Evolutionary conservation across 2,113 vertebrate genomes (phyloP).

Genomic region (Pholis gunnellus): DNA sequence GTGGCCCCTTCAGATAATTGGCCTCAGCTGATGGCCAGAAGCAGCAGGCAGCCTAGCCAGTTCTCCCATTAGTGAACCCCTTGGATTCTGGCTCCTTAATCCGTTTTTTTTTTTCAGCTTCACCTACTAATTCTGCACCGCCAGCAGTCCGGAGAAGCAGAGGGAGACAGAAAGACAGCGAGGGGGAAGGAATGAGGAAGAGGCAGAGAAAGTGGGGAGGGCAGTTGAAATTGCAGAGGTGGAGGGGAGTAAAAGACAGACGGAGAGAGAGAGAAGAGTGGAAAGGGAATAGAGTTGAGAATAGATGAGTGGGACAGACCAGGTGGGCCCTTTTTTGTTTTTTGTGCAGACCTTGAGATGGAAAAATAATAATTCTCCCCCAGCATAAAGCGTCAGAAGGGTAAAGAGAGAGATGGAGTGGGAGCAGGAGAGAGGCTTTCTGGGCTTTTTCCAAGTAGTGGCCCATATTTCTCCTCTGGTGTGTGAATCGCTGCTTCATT

Average conservation of each 20-base stretch:
- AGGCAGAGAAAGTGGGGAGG: slow-evolving; percentile 5
- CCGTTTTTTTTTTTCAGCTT: slow-evolving; percentile 51
- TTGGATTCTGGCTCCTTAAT: slow-evolving; percentile 67
- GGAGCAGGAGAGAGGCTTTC: slow-evolving; percentile 47
- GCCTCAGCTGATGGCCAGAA: slow-evolving; percentile 70
- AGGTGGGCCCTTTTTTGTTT: slow-evolving; percentile 23
- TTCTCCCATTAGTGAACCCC: slow-evolving; percentile 60
- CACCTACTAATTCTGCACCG: slow-evolving; percentile 69
- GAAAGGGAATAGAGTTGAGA: slow-evolving; percentile 32
- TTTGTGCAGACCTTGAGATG: slow-evolving; percentile 53
- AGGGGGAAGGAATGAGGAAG: background rate
- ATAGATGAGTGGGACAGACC: slow-evolving; percentile 36
- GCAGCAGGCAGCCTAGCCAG: slow-evolving; percentile 54
- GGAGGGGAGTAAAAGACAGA: slow-evolving; percentile 35
- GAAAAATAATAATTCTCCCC: slow-evolving; percentile 74
- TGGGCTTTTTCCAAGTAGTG: slow-evolving; percentile 47
- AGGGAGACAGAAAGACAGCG: slow-evolving; percentile 7
- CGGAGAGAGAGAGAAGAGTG: slow-evolving; percentile 25
- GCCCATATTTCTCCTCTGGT: slow-evolving; percentile 50
- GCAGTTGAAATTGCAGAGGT: slow-evolving; percentile 9
- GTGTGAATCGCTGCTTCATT: slow-evolving; percentile 50
- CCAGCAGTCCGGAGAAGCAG: slow-evolving; percentile 35
- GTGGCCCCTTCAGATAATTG: slow-evolving; percentile 68
- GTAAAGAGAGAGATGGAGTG: slow-evolving; percentile 7
- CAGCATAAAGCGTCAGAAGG: slow-evolving; percentile 26